A percentile compares a stretch with the other conserved stretches of the same genome.
phyloP scores from a whole-genome alignment of 2,888 invertebrate species.

The Drosophila nr. fundita region DNA sequence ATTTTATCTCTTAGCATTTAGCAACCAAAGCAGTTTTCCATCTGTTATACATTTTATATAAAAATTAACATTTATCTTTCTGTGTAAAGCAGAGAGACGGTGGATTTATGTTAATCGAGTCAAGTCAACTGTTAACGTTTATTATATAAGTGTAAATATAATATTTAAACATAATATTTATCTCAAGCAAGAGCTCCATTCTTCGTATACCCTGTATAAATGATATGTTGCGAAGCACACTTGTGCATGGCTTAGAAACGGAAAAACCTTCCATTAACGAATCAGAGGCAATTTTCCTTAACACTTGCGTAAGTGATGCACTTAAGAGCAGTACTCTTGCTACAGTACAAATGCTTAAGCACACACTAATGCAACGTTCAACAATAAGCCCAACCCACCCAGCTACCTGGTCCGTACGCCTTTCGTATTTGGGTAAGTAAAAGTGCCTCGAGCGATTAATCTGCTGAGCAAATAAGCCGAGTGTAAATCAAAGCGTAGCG shows the following conservation, averaged over 20 bases:
- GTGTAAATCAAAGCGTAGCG: conserved; percentile 35
- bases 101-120: background rate
- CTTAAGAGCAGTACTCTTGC: background rate
- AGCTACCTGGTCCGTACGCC: background rate
- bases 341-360: background rate
- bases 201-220: background rate
- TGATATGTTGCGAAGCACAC: background rate
- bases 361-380: conserved; percentile 45
- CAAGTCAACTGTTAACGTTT: background rate
- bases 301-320: conserved; percentile 12
- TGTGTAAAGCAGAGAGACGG: background rate
- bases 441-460: conserved; percentile 45
- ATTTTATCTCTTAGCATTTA: conserved; percentile 1
- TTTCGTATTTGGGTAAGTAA: conserved; percentile 15
- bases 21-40: background rate
- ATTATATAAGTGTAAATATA: background rate
- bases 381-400: conserved; percentile 28
- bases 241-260: background rate
- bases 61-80: background rate
- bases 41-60: background rate
- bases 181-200: background rate
- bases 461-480: conserved; percentile 62
- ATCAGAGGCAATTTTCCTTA: background rate
- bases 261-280: background rate
- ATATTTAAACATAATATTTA: background rate